Percentiles rank a stretch among this genome's conserved stretches.
These are phyloP conservation scores for Rugalucina vietnamica DNA, from an alignment of 2,888 invertebrate species.

Conservation along the genomic window DNA sequence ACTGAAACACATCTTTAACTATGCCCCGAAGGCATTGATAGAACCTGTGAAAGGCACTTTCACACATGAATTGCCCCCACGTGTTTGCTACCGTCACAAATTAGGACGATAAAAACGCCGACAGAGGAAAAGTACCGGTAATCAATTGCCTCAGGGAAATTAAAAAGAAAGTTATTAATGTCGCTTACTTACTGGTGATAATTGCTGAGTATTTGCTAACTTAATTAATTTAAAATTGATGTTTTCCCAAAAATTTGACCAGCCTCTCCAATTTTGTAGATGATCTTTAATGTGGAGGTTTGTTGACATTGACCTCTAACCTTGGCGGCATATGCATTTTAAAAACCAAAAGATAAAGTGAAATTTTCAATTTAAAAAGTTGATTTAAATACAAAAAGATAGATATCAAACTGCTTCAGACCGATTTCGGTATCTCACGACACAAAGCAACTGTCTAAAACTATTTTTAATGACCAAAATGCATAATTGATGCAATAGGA, in stretches of 20 bases:
- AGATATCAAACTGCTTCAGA: too few species aligned
- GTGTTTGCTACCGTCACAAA: background rate
- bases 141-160: background rate
- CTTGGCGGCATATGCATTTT: slow-evolving; percentile 46
- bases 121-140: too few species aligned
- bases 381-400: too few species aligned
- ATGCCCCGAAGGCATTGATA: too few species aligned
- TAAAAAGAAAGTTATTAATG: background rate
- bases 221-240: background rate
- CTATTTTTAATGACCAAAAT: too few species aligned
- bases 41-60: background rate
- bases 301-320: slow-evolving; percentile 57
- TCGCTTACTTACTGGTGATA: background rate
- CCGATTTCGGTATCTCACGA: too few species aligned
- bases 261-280: slow-evolving; percentile 20
- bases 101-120: background rate
- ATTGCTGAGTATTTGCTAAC: background rate
- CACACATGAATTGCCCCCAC: background rate
- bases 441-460: too few species aligned
- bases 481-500: slow-evolving; percentile 46
- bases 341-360: slow-evolving; percentile 31
- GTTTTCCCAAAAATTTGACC: background rate
- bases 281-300: slow-evolving; percentile 49
- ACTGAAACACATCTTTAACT: too few species aligned
- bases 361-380: background rate